Conservation (phyloP, 1,140 invertebrate genomes). For the Pararge aegeria region DNA sequence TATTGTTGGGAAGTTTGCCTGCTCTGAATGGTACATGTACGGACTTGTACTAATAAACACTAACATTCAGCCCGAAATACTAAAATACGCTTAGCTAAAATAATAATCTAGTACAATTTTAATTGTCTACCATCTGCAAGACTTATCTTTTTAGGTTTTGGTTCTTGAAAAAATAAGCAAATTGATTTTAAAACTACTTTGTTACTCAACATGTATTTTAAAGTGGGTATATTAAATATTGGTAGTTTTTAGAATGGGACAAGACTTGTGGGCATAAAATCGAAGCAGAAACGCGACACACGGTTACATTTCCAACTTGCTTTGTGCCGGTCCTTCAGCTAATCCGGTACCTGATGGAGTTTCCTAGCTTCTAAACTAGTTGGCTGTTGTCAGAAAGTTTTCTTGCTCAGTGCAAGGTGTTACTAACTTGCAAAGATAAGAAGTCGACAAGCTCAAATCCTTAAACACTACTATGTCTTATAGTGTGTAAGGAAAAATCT, state of each 20-base stretch:
- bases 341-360: constrained; percentile 77
- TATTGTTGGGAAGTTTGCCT: not conserved
- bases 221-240: no score
- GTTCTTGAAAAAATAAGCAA: no score
- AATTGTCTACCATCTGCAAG: no score
- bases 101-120: no score
- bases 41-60: not conserved
- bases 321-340: constrained; percentile 52
- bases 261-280: constrained; percentile 26
- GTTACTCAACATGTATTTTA: no score
- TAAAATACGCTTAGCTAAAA: not conserved
- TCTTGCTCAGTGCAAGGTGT: constrained; percentile 63
- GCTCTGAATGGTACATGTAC: not conserved
- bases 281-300: constrained; percentile 25
- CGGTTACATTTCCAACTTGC: constrained; percentile 47
- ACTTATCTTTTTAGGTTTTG: no score
- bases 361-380: constrained; percentile 75
- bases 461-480: not conserved
- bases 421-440: constrained; percentile 67
- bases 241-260: no score
- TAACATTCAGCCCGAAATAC: not conserved
- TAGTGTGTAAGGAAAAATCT: no score
- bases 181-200: no score
- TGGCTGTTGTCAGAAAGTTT: constrained; percentile 71
- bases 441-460: constrained; percentile 22